Base-by-base conservation (phyloP, 2,113 vertebrate genomes). In the Arvicanthis niloticus region DNA sequence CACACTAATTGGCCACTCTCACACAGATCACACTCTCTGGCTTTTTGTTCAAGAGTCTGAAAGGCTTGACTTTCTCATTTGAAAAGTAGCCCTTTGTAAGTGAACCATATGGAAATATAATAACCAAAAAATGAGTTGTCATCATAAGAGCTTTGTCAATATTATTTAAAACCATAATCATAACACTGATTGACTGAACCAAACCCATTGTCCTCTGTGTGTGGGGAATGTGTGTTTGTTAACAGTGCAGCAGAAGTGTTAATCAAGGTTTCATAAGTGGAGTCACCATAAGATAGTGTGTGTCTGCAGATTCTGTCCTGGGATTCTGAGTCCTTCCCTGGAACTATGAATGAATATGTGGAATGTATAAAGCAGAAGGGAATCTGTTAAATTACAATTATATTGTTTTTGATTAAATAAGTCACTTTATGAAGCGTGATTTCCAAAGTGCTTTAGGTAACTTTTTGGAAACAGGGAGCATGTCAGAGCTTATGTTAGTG, bases 91-190 rank as follows among this genome's bases (percentile, higher is more conserved):
- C 34, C 22, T 82, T 84, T 89, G 21, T 91, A 91, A 94, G 88
- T 7, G 37, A 89, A 85, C 37, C 77, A 22, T 82, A 80, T 2
- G 21, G 31, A 42, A 58, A 84, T 81, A 42, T 40, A 97, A 58
- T 5, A 81, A 87, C n/a, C 29, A 84, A 76, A 91, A 93, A 89
- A 70, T 60, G 21, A 76, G 45, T 53, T 94, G 78, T n/a, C 58
- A 75, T 87, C 29, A 82, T 88, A 29, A 88, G 73, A 87, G n/a
- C 53, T 81, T 0, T 88, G 76, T 91, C 51, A 92, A 58, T 48
- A 93, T 56, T 56, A 80, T 37, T 48, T 94, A 10, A 40, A 70
- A 85, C 53, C 89, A 29, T 96, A 88, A 85, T 90, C n/a, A n/a
- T n/a, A 78, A 80, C 60, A 10, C 5, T 1, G 1, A 91, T 48